Percentiles rank a stretch among this genome's conserved stretches.
phyloP scores from a whole-genome alignment of 2,113 vertebrate species.

The Amia ocellicauda region DNA sequence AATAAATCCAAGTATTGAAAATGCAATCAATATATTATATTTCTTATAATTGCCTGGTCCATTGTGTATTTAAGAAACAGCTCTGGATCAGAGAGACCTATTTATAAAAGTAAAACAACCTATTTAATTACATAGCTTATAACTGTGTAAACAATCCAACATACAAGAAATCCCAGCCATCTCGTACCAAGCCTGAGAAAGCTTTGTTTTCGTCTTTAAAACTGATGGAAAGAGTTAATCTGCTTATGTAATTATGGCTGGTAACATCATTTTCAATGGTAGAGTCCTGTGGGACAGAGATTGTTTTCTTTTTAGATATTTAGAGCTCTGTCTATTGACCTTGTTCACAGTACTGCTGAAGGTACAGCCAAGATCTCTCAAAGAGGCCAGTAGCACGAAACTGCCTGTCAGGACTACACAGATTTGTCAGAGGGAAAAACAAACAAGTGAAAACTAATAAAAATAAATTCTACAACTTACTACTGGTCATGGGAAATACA shows the following conservation, averaged over 20 bases:
- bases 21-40: too few relatives aligned
- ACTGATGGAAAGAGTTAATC: background rate
- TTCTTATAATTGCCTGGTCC: too few relatives aligned
- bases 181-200: too few relatives aligned
- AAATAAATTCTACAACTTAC: slow-evolving; percentile 20
- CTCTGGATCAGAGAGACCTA: too few relatives aligned
- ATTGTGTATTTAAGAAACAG: too few relatives aligned
- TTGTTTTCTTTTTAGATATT: slow-evolving; percentile 37
- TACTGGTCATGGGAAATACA: slow-evolving; percentile 36
- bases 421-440: slow-evolving; percentile 29
- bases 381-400: background rate
- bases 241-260: slow-evolving; percentile 12
- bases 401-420: slow-evolving; percentile 25
- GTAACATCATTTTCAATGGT: slow-evolving; percentile 19
- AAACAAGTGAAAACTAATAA: slow-evolving; percentile 22
- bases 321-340: slow-evolving; percentile 30
- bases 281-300: slow-evolving; percentile 20
- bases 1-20: too few relatives aligned
- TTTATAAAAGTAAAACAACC: too few relatives aligned
- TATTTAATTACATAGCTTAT: too few relatives aligned
- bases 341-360: slow-evolving; percentile 17
- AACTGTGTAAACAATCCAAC: too few relatives aligned
- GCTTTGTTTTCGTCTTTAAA: slow-evolving; percentile 3
- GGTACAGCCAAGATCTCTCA: slow-evolving; percentile 18
- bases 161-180: too few relatives aligned